phyloP scores from a whole-genome alignment of 1,140 invertebrate species.

The Achatina immaculata region DNA sequence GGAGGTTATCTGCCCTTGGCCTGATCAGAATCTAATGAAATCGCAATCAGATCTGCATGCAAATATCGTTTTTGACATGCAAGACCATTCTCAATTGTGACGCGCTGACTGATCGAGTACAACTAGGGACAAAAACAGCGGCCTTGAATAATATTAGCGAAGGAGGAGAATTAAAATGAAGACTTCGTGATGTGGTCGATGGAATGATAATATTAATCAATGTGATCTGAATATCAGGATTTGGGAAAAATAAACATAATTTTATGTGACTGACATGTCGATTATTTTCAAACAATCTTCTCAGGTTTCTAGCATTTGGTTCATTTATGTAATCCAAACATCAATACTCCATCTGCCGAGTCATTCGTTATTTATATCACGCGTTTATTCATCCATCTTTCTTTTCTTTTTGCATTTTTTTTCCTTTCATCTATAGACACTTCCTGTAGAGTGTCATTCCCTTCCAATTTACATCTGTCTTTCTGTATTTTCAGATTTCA shows the following conservation, averaged over 20 bases:
- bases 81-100: conserved; percentile 1
- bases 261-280: too few species aligned
- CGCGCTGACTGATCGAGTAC: neutral
- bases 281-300: too few species aligned
- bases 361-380: too few species aligned
- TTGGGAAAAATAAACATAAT: too few species aligned
- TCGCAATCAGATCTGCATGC: neutral
- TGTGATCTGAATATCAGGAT: too few species aligned
- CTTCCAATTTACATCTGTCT: too few species aligned
- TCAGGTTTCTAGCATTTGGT: too few species aligned
- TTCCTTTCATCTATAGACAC: neutral
- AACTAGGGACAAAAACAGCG: neutral
- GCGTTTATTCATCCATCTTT: too few species aligned
- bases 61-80: conserved; percentile 8
- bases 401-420: neutral
- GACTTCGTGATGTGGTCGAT: neutral
- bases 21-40: neutral
- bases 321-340: too few species aligned
- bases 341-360: too few species aligned
- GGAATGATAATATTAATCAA: neutral
- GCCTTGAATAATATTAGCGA: neutral
- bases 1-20: neutral
- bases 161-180: neutral
- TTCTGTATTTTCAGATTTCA: neutral
- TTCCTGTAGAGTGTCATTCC: neutral